Evolutionary conservation across 2,797 vertebrate species (phyloP), one percentile per base, ranked within the genome.

Genomic region (Cuculus canorus): DNA sequence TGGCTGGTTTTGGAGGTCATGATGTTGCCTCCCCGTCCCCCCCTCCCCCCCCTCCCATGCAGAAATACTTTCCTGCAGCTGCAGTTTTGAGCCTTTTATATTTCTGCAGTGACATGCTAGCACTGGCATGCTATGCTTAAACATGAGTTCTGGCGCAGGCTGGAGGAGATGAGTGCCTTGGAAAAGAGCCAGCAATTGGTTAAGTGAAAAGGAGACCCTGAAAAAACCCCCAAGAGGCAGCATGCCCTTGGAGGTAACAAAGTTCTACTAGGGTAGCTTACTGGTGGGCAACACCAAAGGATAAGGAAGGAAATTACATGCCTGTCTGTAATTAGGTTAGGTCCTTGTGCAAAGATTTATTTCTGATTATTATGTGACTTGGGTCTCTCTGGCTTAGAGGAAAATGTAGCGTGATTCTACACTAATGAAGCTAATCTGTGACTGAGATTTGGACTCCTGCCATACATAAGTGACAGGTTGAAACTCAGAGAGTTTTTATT

Each of bases 401-500:
- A 85, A 83, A 69, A 92, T 59, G 12, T 37, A 37, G 37, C 47
- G 30, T 57, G 78, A 80, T n/a, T 79, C 53, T 73, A 71, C 32
- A 17, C 30, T 84, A 89, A 89, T 60, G 21, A 85, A 78, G 45
- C 32, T 78, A 73, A 84, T 90, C 66, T 73, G 21, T 69, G 30
- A 82, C 73, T 84, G 84, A 88, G 65, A 75, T 89, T 90, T 91
- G 78, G 60, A 76, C 37, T 93, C 54, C 21, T 88, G 73, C 73
- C 82, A 64, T 11, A 21, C 54, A 24, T 80, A 87, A 72, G 28
- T 69, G 39, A 47, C 19, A 75, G 41, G 17, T 16, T 91, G 86
- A 90, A 94, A 89, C 24, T 63, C 69, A 70, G 65, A 77, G 41
- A 43, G n/a, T n/a, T 83, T 91, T 71, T 71, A 71, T 86, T 93